phyloP scores from a whole-genome alignment of 2,888 invertebrate genomes.

The Drosophila pegasa region DNA sequence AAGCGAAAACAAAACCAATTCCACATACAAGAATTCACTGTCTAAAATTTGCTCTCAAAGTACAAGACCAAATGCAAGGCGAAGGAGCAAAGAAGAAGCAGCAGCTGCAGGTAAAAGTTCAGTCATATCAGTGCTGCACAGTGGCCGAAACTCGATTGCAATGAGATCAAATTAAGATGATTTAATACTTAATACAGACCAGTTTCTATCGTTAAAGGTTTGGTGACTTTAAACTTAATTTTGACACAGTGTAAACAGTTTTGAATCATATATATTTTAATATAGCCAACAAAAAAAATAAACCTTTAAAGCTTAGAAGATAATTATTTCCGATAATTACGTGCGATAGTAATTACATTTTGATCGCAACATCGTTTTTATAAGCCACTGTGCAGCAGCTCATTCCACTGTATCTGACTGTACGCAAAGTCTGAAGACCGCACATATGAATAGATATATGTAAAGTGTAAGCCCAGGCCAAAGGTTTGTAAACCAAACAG shows the following conservation, averaged over 20 bases:
- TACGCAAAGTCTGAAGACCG: slow-evolving; percentile 38
- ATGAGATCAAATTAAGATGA: slow-evolving; percentile 18
- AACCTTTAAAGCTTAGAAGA: background rate
- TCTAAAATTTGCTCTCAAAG: slow-evolving; percentile 69
- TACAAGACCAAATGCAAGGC: slow-evolving; percentile 56
- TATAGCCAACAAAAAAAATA: background rate
- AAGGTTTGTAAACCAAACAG: slow-evolving; percentile 72
- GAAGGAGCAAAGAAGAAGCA: slow-evolving; percentile 48
- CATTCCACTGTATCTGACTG: slow-evolving; percentile 45
- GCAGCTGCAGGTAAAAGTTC: slow-evolving; percentile 66
- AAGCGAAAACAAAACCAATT: slow-evolving; percentile 46
- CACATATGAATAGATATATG: slow-evolving; percentile 23
- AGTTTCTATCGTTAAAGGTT: background rate
- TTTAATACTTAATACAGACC: background rate
- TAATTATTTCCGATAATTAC: slow-evolving; percentile 1
- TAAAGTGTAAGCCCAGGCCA: slow-evolving; percentile 47
- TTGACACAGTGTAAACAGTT: background rate
- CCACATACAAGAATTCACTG: slow-evolving; percentile 62
- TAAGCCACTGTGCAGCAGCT: slow-evolving; percentile 56
- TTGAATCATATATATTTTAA: background rate
- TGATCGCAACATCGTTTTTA: slow-evolving; percentile 35
- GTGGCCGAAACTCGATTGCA: slow-evolving; percentile 29
- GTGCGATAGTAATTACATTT: slow-evolving; percentile 7
- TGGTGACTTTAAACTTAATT: background rate
- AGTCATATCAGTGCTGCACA: slow-evolving; percentile 51